These are phyloP conservation scores for Idaea dimidiata DNA, from an alignment of 2,888 invertebrate genomes.

Conservation along the genomic window DNA sequence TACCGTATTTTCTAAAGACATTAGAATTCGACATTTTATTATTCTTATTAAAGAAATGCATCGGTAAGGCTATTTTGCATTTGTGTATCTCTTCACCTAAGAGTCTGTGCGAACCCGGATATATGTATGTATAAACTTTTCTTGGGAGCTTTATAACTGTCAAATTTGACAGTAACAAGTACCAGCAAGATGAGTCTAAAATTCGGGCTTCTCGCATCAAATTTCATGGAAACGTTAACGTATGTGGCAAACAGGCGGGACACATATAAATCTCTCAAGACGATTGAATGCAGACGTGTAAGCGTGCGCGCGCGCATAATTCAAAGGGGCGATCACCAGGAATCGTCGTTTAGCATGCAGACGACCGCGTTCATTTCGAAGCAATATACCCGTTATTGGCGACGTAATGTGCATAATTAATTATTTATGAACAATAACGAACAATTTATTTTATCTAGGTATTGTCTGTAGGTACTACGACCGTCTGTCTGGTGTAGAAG, in stretches of 20 bases:
- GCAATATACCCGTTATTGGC: constrained; percentile 74
- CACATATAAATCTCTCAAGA: constrained; percentile 67
- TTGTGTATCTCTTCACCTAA: too few species aligned
- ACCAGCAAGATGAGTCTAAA: constrained; percentile 20
- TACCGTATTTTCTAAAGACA: too few species aligned
- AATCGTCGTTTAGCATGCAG: constrained; percentile 75
- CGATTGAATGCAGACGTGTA: constrained; percentile 72
- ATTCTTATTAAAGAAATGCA: too few species aligned
- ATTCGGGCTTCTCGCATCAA: constrained; percentile 45
- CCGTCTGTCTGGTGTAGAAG: constrained; percentile 2
- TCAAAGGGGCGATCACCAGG: constrained; percentile 77
- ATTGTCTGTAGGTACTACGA: constrained; percentile 14
- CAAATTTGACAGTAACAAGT: constrained; percentile 20
- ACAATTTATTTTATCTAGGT: constrained; percentile 30
- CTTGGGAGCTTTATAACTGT: constrained; percentile 13
- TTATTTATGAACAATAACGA: constrained; percentile 47
- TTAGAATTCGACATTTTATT: too few species aligned
- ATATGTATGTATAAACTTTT: too few species aligned
- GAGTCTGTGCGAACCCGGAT: too few species aligned
- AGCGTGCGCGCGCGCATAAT: constrained; percentile 75
- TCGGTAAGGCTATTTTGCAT: too few species aligned
- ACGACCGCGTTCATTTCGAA: constrained; percentile 67
- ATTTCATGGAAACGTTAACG: constrained; percentile 63
- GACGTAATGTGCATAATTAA: constrained; percentile 68
- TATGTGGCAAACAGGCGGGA: constrained; percentile 55